Conservation (phyloP, 1,140 invertebrate species). For the Ganaspis sp. region DNA sequence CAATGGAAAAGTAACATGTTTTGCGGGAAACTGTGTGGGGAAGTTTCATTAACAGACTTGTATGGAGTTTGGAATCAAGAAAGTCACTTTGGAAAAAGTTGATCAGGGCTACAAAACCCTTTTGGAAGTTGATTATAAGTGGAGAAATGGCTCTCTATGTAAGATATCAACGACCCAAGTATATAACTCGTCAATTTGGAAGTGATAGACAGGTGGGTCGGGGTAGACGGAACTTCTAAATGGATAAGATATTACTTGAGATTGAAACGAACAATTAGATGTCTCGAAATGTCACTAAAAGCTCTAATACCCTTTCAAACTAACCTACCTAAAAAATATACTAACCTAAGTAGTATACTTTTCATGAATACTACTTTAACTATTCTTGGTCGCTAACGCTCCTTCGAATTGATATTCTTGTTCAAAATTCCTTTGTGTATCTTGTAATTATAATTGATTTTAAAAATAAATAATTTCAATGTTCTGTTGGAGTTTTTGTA, state of each 20-base stretch:
- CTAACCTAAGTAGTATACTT: too few relatives aligned
- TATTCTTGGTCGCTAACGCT: too few relatives aligned
- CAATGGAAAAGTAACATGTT: constrained; percentile 10
- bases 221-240: constrained; percentile 69
- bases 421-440: too few relatives aligned
- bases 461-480: too few relatives aligned
- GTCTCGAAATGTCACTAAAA: too few relatives aligned
- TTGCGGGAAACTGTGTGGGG: not conserved
- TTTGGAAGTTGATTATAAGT: constrained; percentile 40
- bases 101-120: constrained; percentile 32
- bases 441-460: too few relatives aligned
- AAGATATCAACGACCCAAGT: constrained; percentile 55
- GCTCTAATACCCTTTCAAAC: too few relatives aligned
- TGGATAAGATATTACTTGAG: constrained; percentile 67
- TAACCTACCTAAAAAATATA: too few relatives aligned
- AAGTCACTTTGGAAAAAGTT: constrained; percentile 45
- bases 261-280: constrained; percentile 62
- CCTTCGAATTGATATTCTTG: too few relatives aligned
- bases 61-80: constrained; percentile 33
- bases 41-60: constrained; percentile 33
- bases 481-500: too few relatives aligned
- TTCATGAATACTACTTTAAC: too few relatives aligned
- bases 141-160: constrained; percentile 22
- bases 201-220: constrained; percentile 57
- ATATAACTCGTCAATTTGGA: constrained; percentile 66